phyloP scores from a whole-genome alignment of 1,140 invertebrate genomes.

The Camponotus floridanus region DNA sequence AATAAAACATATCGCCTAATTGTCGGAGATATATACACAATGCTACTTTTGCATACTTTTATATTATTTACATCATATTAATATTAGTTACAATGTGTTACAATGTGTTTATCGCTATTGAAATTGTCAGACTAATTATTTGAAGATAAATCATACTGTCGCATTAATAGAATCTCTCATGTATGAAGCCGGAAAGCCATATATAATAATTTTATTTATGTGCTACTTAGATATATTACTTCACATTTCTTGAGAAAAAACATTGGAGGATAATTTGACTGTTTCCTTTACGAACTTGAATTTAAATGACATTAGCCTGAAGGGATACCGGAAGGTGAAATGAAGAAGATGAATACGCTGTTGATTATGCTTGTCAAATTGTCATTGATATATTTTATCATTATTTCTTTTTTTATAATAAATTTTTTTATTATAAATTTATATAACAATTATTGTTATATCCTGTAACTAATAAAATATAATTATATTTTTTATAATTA shows the following conservation, averaged over 20 bases:
- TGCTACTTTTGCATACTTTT: background rate
- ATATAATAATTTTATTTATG: conserved; percentile 74
- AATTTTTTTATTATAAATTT: background rate
- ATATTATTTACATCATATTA: background rate
- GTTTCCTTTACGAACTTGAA: conserved; percentile 59
- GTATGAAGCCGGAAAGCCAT: conserved; percentile 78
- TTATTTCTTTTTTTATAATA: background rate
- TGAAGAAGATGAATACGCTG: conserved; percentile 7
- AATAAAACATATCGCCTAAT: background rate
- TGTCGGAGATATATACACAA: background rate
- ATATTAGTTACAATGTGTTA: conserved; percentile 5
- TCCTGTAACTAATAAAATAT: background rate
- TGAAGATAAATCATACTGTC: background rate
- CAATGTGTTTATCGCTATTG: conserved; percentile 28
- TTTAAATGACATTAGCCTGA: conserved; percentile 57
- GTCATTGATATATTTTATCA: conserved; percentile 42
- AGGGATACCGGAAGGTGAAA: background rate
- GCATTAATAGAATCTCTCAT: conserved; percentile 75
- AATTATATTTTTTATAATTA: background rate
- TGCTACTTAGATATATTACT: conserved; percentile 56
- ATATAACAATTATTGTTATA: background rate
- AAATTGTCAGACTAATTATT: background rate
- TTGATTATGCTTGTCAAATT: conserved; percentile 40
- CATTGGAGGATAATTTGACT: conserved; percentile 61
- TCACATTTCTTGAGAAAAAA: conserved; percentile 43